These are phyloP conservation scores for Toxotes chatareus DNA, from an alignment of 2,113 vertebrate species.

Conservation along the genomic window DNA sequence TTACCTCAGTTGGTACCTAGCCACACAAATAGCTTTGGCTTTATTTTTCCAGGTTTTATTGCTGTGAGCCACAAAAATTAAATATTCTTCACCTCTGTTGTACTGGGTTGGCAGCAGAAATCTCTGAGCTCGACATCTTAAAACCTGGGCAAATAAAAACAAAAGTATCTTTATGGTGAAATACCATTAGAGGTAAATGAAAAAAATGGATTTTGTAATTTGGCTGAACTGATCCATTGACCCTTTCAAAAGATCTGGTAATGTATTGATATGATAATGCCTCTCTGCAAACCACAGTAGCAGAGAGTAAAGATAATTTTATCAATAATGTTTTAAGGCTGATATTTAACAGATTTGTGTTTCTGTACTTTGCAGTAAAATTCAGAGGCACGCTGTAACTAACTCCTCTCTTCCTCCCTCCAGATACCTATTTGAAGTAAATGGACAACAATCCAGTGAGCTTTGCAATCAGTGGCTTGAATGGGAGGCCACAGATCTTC, in stretches of 20 bases:
- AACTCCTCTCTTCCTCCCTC: neutral
- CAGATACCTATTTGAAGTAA: slow-evolving; percentile 90
- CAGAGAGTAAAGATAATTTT: neutral
- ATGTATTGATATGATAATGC: neutral
- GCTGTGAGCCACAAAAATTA: too few species aligned
- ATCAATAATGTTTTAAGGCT: neutral
- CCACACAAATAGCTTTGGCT: too few species aligned
- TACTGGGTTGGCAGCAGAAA: too few species aligned
- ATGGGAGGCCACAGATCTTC: slow-evolving; percentile 92
- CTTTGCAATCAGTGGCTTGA: slow-evolving; percentile 91
- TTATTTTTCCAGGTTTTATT: too few species aligned
- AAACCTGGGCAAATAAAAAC: neutral
- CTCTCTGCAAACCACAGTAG: neutral
- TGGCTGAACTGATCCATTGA: neutral
- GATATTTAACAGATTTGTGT: neutral
- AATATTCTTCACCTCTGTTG: neutral
- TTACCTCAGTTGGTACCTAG: neutral
- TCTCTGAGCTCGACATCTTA: too few species aligned
- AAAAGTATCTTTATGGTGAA: neutral
- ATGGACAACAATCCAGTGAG: slow-evolving; percentile 84
- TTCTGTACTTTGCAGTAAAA: neutral
- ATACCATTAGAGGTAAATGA: neutral
- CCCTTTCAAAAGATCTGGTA: neutral
- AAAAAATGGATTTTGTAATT: neutral
- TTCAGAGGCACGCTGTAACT: neutral